phyloP scores from a whole-genome alignment of 1,140 invertebrate species.

The Drosophila kepulauana region DNA sequence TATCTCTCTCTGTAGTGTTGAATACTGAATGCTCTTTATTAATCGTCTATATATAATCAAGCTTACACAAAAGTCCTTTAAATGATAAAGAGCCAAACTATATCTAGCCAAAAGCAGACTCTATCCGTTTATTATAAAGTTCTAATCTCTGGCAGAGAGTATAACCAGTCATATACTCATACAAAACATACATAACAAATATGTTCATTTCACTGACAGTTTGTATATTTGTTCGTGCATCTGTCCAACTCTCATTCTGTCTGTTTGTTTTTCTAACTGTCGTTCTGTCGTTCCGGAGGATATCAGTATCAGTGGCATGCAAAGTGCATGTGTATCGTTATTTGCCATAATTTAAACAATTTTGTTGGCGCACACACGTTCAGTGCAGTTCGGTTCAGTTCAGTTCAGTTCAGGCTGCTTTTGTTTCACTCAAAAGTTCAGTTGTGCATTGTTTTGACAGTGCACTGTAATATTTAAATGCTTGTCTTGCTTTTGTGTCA shows the following conservation, averaged over 20 bases:
- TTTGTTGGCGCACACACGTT: constrained; percentile 5
- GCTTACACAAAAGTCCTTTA: background rate
- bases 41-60: background rate
- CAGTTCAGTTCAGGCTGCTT: background rate
- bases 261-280: constrained; percentile 10
- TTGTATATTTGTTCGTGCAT: constrained; percentile 7
- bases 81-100: background rate
- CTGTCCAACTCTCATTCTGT: constrained; percentile 1
- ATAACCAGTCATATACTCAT: constrained; percentile 1
- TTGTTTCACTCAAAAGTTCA: background rate
- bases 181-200: constrained; percentile 8
- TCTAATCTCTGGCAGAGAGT: background rate
- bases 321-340: constrained; percentile 51
- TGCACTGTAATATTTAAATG: constrained; percentile 54
- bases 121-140: background rate
- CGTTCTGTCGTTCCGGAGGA: constrained; percentile 10
- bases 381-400: background rate
- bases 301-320: constrained; percentile 61
- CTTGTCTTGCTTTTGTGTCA: constrained; percentile 47
- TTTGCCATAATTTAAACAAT: constrained; percentile 61
- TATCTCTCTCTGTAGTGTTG: background rate
- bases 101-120: background rate
- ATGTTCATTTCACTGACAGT: constrained; percentile 5
- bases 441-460: constrained; percentile 46
- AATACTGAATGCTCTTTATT: background rate